Percentiles rank a stretch among this genome's conserved stretches.
Evolutionary conservation across 2,888 invertebrate species (phyloP).

Genomic region (Elysia crispata): DNA sequence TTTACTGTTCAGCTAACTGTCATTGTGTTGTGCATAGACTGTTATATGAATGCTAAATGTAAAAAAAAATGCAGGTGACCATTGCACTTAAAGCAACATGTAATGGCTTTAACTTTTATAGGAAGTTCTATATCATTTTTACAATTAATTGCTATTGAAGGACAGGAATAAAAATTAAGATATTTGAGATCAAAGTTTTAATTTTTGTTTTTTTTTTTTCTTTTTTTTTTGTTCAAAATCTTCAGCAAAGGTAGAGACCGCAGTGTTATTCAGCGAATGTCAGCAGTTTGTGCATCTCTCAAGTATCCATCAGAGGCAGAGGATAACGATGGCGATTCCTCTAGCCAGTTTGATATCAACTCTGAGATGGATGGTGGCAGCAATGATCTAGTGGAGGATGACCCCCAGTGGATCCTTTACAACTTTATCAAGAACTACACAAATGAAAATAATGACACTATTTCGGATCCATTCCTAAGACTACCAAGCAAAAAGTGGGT

Average conservation of each 20-base stretch:
- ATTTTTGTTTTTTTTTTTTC: neutral
- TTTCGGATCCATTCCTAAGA: conserved; percentile 95
- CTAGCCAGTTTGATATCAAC: conserved; percentile 78
- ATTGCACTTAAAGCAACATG: too few relatives aligned
- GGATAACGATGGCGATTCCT: conserved; percentile 55
- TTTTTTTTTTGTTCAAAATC: neutral
- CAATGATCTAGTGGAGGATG: conserved; percentile 76
- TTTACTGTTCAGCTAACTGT: too few relatives aligned
- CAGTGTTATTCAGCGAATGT: conserved; percentile 60
- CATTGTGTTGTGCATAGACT: too few relatives aligned
- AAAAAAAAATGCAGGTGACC: too few relatives aligned
- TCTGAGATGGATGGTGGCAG: conserved; percentile 78
- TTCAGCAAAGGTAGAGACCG: conserved; percentile 54
- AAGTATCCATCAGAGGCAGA: conserved; percentile 60
- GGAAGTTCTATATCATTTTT: too few relatives aligned
- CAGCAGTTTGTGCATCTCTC: conserved; percentile 67
- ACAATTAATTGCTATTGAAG: too few relatives aligned
- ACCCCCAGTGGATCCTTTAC: conserved; percentile 90
- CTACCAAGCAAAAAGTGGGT: conserved; percentile 85
- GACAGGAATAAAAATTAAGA: neutral
- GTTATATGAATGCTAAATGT: too few relatives aligned
- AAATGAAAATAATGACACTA: conserved; percentile 82
- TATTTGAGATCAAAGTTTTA: neutral
- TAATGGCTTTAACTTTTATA: too few relatives aligned
- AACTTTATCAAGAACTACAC: conserved; percentile 84